A percentile compares a stretch with the other conserved stretches of the same genome.
phyloP scores from a whole-genome alignment of 1,140 invertebrate species.

The fruit fly (Drosophila melanogaster) region DNA sequence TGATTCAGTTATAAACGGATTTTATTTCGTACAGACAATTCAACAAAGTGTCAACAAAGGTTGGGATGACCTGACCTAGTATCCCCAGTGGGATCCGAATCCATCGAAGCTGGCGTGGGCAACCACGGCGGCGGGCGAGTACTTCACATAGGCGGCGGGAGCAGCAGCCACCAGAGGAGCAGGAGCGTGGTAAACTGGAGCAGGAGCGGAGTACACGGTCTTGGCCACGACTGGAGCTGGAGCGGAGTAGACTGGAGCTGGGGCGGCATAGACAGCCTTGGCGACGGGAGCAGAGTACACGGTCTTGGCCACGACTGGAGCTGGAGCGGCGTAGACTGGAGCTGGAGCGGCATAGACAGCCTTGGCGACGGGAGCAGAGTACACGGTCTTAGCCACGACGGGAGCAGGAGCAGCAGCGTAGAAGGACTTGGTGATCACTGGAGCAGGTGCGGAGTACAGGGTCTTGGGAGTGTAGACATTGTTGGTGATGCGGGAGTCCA shows the following conservation, averaged over 20 bases:
- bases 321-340: constrained; percentile 74
- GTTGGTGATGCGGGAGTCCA: constrained; percentile 87
- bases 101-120: constrained; percentile 86
- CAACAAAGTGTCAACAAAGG: constrained; percentile 62
- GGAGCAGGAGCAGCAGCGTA: constrained; percentile 85
- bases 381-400: constrained; percentile 82
- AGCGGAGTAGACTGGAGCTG: constrained; percentile 48
- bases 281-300: constrained; percentile 85
- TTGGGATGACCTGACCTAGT: constrained; percentile 58
- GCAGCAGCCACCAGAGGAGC: constrained; percentile 69
- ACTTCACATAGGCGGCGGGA: constrained; percentile 79
- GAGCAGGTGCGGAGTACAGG: constrained; percentile 75
- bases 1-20: constrained; percentile 22
- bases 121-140: constrained; percentile 86
- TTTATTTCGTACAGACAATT: constrained; percentile 57
- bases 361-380: constrained; percentile 41
- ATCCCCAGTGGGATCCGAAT: constrained; percentile 85
- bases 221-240: constrained; percentile 65
- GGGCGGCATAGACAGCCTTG: constrained; percentile 67
- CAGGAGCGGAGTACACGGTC: constrained; percentile 82
- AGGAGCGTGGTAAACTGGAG: constrained; percentile 40
- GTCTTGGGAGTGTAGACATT: constrained; percentile 85
- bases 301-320: constrained; percentile 42
- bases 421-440: constrained; percentile 60
- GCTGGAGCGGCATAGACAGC: constrained; percentile 59